Evolutionary conservation across 2,888 invertebrate genomes (phyloP), one percentile per base, ranked within the genome.

Genomic region (Napeogenes sylphis): DNA sequence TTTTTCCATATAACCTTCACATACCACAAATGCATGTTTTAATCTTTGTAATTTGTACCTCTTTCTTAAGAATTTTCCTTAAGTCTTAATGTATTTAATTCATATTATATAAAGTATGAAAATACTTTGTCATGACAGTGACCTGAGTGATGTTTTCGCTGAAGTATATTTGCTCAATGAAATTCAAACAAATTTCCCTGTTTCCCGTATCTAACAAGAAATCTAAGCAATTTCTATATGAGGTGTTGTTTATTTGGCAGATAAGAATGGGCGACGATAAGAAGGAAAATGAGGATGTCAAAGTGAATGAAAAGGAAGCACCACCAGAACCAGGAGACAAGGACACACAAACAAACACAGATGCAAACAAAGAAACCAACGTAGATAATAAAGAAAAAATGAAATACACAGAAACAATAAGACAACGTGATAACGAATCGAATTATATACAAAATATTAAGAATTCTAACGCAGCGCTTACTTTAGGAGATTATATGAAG

Each of bases 371-470:
- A 66, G 67, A 71, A 55, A 63, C 60, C 12, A 54, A 62, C 8
- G 6, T 4, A 55, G 56, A 57, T 8, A 65, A 59, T 64, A 66
- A 69, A 58, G 62, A 62, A 13, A 55, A 62, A 21, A 69, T 61
- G 58, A 69, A 67, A 56, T 67, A 63, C 53, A 58, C 60, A 54
- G 70, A 72, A 13, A 68, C 65, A 12, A 65, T 70, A 38, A 62
- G 69, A 32, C 68, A 68, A 51, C 63, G 69, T 1, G 69, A 67
- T 14, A 71, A 63, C 45, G 71, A 73, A 62, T 82, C 83, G 2
- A 81, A 83, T 57, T 87, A 87, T 60, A 70, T 83, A 35, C 79
- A 84, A 45, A 89, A 86, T 67, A 78, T 88, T 45, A 82, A 82
- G 0, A 81, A 75, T 63, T 84, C 86, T 0, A 80, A 71, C 35